Percentiles rank a stretch among this genome's conserved stretches.
Evolutionary conservation across 2,113 vertebrate species (phyloP).

Genomic region (Vidua chalybeata): DNA sequence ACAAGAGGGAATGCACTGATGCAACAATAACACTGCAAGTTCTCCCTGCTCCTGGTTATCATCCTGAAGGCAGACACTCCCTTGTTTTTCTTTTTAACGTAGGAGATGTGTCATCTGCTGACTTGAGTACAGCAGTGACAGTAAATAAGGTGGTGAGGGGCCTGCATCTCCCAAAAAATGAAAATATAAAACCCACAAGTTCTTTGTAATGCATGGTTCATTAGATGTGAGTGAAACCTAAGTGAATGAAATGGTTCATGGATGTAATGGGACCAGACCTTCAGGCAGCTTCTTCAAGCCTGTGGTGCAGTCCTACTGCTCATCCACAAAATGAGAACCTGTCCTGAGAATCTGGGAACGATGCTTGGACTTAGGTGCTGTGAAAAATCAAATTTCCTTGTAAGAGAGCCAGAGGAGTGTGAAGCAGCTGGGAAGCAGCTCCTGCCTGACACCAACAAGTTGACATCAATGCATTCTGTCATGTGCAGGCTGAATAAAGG

Average conservation of each 20-base stretch:
- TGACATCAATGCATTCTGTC: background rate
- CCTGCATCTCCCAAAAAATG: background rate
- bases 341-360: background rate
- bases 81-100: background rate
- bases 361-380: background rate
- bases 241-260: fast-evolving
- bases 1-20: slow-evolving; percentile 15
- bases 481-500: background rate
- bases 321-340: background rate
- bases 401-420: background rate
- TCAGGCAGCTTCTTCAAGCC: background rate
- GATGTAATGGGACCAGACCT: background rate
- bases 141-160: background rate
- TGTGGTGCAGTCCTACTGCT: background rate
- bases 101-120: background rate
- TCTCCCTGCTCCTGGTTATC: background rate
- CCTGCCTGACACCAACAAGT: background rate
- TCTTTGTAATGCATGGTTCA: background rate
- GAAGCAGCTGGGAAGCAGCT: background rate
- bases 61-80: background rate
- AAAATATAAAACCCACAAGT: background rate
- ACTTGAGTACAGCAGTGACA: background rate
- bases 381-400: background rate
- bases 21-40: background rate
- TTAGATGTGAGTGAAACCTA: background rate